Evolutionary conservation across 2,113 vertebrate species (phyloP), one percentile per base, ranked within the genome.

Genomic region (Nannospalax galili): DNA sequence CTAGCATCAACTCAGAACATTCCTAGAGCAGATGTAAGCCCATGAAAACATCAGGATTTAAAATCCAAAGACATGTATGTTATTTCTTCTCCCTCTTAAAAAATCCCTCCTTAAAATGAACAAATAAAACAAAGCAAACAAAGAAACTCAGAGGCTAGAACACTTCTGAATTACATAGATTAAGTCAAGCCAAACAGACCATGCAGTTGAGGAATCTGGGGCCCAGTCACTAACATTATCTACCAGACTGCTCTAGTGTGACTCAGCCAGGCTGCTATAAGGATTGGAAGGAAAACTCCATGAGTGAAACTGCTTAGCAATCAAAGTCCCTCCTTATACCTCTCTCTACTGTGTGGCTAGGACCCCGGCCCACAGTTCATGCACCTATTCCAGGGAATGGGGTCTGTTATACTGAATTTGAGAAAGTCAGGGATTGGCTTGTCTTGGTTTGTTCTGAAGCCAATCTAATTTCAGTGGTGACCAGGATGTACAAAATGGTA

Each of bases 111-210:
- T 40, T 80, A 81, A 94, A 79, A 67, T 35, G 10, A 45, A 67
- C 28, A 92, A 88, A 74, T 52, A 64, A 93, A 75, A 77, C 15
- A n/a, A 73, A 77, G 32, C 10, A 92, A n/a, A 73, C 22, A 88
- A 6, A 92, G 19, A 90, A 90, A 72, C 52, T 67, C 56, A 79
- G 42, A 72, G 30, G 32, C 11, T 81, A 40, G 26, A 64, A 74
- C 20, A 64, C 26, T 91, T 86, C 56, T 20, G 45, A 87, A 67
- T 84, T 73, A 42, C 60, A n/a, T 70, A 84, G 60, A n/a, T 40
- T 85, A 73, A 79, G 75, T 58, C 67, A 88, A 96, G 22, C 16
- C 77, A 90, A 3, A 26, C 0, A 78, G 30, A 84, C 60, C 14
- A 1, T 7, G 9, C 2, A 32, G 0, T 28, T 37, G 32, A 94